Conservation (phyloP, 2,113 vertebrate genomes). For the Zosterops pallidus region DNA sequence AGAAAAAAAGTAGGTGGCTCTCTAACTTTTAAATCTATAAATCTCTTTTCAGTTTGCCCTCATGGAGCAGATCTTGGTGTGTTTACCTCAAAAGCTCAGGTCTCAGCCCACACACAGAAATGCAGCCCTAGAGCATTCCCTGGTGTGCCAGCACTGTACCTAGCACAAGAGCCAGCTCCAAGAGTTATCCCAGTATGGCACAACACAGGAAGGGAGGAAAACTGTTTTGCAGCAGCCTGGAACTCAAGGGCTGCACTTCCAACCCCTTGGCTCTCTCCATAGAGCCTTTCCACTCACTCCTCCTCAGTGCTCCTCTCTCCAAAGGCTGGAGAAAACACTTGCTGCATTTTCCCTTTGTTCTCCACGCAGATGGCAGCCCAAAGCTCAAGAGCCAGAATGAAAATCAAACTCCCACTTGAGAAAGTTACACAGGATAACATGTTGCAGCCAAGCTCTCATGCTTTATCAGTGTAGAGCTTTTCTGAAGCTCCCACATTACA, state of each 20-base stretch:
- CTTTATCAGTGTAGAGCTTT: background rate
- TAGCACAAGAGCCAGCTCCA: background rate
- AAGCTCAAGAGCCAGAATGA: background rate
- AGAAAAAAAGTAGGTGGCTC: background rate
- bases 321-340: background rate
- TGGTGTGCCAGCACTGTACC: rapidly evolving
- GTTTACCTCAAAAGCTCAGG: background rate
- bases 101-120: background rate
- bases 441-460: background rate
- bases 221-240: background rate
- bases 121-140: background rate
- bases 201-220: background rate
- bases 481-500: background rate
- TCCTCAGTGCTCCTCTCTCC: background rate
- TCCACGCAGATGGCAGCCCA: background rate
- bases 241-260: background rate
- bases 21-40: background rate
- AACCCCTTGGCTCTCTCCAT: rapidly evolving
- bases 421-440: background rate
- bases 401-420: background rate
- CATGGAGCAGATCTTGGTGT: background rate
- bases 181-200: background rate
- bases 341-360: background rate
- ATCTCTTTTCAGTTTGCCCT: background rate
- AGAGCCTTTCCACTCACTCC: background rate